phyloP scores from a whole-genome alignment of 2,888 invertebrate species.

The Lutraria lutraria region DNA sequence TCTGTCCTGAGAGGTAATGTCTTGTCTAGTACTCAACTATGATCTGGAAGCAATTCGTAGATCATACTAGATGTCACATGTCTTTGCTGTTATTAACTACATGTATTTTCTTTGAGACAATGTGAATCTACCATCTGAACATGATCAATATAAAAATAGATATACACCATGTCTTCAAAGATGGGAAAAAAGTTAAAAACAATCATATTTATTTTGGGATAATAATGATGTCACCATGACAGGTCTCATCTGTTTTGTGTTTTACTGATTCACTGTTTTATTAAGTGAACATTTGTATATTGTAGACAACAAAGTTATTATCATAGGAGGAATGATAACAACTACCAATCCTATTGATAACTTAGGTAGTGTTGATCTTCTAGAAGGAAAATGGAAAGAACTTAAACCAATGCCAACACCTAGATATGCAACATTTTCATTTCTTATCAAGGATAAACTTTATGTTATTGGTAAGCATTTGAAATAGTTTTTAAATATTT shows the following conservation, averaged over 20 bases:
- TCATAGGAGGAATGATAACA: conserved; percentile 83
- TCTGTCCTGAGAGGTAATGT: conserved; percentile 80
- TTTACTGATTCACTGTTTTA: too few species aligned
- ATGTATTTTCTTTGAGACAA: too few species aligned
- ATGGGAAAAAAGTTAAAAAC: too few species aligned
- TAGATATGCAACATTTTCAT: conserved; percentile 84
- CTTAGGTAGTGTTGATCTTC: conserved; percentile 79
- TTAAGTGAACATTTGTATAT: conserved; percentile 11
- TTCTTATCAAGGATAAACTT: conserved; percentile 82
- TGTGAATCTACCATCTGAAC: too few species aligned
- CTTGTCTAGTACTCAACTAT: neutral
- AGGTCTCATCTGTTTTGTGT: too few species aligned
- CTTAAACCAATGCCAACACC: conserved; percentile 82
- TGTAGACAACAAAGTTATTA: conserved; percentile 81
- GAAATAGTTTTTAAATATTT: neutral
- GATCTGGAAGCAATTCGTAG: neutral
- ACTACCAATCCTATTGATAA: conserved; percentile 84
- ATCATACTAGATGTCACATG: too few species aligned
- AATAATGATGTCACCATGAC: too few species aligned
- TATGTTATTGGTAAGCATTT: conserved; percentile 83
- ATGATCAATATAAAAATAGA: too few species aligned
- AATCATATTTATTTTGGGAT: too few species aligned
- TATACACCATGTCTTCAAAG: too few species aligned
- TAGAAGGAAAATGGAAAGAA: conserved; percentile 81
- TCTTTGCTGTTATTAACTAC: too few species aligned